phyloP scores from a whole-genome alignment of 2,113 vertebrate species.

The Glaucomys volans region DNA sequence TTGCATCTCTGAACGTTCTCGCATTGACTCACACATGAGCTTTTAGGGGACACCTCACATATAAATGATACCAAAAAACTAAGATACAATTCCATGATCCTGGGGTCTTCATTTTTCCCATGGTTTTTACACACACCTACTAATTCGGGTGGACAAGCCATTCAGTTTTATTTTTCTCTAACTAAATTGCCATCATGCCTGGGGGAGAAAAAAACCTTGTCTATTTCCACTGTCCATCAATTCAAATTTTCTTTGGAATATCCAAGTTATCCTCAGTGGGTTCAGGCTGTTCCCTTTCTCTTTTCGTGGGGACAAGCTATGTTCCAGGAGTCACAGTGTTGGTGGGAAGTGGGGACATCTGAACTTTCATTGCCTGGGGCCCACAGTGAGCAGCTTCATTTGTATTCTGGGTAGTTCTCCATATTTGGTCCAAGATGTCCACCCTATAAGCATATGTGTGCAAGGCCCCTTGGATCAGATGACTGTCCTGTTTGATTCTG shows the following conservation, averaged over 20 bases:
- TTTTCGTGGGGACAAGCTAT: not conserved
- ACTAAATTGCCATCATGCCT: not conserved
- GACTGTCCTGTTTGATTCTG: not conserved
- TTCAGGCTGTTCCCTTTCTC: not conserved
- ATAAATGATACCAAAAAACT: not conserved
- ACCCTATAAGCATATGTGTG: not conserved
- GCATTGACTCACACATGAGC: no score
- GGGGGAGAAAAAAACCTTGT: not conserved
- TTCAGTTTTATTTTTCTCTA: not conserved
- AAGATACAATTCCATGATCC: not conserved
- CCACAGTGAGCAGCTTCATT: not conserved
- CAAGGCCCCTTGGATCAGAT: not conserved
- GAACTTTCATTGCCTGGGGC: not conserved
- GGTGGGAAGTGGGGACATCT: not conserved
- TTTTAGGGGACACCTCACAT: no score
- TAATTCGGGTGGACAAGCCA: not conserved
- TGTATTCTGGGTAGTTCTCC: not conserved
- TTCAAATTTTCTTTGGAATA: not conserved
- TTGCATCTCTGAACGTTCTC: no score
- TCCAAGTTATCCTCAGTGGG: not conserved
- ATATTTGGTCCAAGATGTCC: not conserved
- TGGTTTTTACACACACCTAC: not conserved
- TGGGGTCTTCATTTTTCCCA: not conserved
- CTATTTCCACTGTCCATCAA: not conserved
- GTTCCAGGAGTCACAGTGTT: not conserved